A percentile compares a stretch with the other conserved stretches of the same genome.
These are phyloP conservation scores for Nymphalis urticae DNA, from an alignment of 2,888 invertebrate species.

Conservation along the genomic window DNA sequence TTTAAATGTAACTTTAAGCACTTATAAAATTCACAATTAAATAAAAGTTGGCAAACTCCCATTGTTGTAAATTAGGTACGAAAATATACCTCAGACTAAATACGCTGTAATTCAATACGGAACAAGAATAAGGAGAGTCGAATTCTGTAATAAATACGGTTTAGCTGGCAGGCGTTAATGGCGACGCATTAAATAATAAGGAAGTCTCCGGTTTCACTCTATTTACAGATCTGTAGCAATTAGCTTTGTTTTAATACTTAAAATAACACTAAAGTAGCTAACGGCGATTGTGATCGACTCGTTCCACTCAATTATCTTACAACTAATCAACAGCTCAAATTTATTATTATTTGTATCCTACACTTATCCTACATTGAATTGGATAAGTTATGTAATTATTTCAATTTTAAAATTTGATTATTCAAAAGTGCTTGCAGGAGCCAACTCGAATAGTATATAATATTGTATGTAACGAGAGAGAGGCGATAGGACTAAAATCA, in stretches of 20 bases:
- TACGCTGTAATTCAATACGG: constrained; percentile 22
- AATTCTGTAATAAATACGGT: constrained; percentile 36
- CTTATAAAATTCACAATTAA: no score
- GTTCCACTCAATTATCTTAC: background rate
- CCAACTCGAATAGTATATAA: no score
- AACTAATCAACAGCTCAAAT: background rate
- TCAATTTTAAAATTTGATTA: no score
- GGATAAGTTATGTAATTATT: no score
- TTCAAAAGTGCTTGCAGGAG: no score
- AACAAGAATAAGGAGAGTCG: constrained; percentile 31
- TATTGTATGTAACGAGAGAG: no score
- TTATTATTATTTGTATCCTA: background rate
- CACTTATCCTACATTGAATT: background rate
- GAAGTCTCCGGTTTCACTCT: constrained; percentile 34
- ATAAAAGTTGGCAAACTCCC: background rate
- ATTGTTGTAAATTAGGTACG: background rate
- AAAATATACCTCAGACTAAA: constrained; percentile 9
- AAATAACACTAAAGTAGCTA: background rate
- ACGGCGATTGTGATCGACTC: constrained; percentile 1
- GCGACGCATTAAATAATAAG: constrained; percentile 33
- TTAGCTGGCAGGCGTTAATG: constrained; percentile 37
- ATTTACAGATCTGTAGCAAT: constrained; percentile 37
- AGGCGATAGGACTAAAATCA: no score
- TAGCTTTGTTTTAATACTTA: constrained; percentile 29
- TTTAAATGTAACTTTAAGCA: no score